Evolutionary conservation across 2,797 vertebrate species (phyloP).

Genomic region (Myoxocephalus aenaeus): DNA sequence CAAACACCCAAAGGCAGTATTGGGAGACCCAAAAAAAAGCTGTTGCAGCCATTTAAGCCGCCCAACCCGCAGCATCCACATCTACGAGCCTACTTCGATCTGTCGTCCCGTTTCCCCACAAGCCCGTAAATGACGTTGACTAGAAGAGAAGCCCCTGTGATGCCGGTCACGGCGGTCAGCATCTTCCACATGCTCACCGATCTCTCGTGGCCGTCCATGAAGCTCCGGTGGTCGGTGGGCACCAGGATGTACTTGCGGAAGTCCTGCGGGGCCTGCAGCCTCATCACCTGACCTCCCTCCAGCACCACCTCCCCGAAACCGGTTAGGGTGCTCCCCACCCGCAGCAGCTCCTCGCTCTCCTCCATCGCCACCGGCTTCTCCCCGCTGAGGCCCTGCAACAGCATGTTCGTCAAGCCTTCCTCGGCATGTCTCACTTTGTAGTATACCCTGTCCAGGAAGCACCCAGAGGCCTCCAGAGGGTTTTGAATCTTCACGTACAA

Average conservation of each 20-base stretch:
- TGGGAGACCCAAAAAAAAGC: background rate
- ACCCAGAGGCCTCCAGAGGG: constrained; percentile 75
- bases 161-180: constrained; percentile 66
- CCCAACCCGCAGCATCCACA: background rate
- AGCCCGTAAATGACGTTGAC: constrained; percentile 47
- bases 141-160: constrained; percentile 73
- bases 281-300: constrained; percentile 73
- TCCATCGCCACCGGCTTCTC: constrained; percentile 70
- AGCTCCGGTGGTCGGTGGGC: constrained; percentile 73
- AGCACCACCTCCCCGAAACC: constrained; percentile 85
- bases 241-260: constrained; percentile 77
- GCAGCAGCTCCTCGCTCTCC: constrained; percentile 81
- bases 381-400: constrained; percentile 69
- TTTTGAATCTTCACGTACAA: constrained; percentile 74
- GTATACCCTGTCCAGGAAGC: constrained; percentile 77
- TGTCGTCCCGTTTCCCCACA: constrained; percentile 42
- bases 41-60: background rate
- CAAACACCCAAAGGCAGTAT: background rate
- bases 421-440: constrained; percentile 50
- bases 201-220: constrained; percentile 76
- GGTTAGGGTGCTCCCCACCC: constrained; percentile 75
- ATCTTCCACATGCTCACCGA: constrained; percentile 78
- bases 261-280: constrained; percentile 77
- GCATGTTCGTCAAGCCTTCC: constrained; percentile 61
- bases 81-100: constrained; percentile 21